Evolutionary conservation across 2,797 vertebrate species (phyloP).

Genomic region (Tenualosa ilisha): DNA sequence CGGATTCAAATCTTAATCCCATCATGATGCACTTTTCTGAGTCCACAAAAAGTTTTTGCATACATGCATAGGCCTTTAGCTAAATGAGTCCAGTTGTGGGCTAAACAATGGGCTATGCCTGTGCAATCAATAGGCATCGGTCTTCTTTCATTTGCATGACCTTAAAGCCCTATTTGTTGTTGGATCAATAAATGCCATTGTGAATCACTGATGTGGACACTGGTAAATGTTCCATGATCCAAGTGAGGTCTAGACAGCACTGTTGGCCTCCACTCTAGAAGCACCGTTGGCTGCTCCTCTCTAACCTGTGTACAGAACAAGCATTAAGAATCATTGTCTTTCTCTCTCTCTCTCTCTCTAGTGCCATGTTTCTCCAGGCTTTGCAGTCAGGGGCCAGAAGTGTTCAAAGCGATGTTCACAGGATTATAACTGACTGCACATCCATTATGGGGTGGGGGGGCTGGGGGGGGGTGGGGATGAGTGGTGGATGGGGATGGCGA

Average conservation of each 20-base stretch:
- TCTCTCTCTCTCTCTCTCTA: not conserved
- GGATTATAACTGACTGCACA: not conserved
- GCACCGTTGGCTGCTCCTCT: not conserved
- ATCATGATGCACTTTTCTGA: not conserved
- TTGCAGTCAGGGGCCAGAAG: not conserved
- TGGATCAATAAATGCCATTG: not conserved
- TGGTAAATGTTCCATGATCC: conserved; percentile 9
- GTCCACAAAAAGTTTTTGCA: no score
- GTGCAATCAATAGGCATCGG: not conserved
- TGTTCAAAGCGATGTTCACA: not conserved
- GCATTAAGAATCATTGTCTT: not conserved
- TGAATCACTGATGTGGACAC: not conserved
- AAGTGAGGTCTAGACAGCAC: conserved; percentile 24
- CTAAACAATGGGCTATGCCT: not conserved
- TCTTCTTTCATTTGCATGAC: not conserved
- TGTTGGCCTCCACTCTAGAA: not conserved
- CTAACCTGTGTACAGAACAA: conserved; percentile 1
- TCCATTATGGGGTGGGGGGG: not conserved
- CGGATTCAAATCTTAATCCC: not conserved
- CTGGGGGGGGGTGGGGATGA: not conserved
- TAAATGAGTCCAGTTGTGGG: not conserved
- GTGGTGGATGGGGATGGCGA: no score
- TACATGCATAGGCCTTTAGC: not conserved
- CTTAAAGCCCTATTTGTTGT: not conserved
- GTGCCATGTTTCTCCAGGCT: not conserved